These are phyloP conservation scores for Hypotaenidia okinawae DNA, from an alignment of 2,797 vertebrate species.

Conservation along the genomic window DNA sequence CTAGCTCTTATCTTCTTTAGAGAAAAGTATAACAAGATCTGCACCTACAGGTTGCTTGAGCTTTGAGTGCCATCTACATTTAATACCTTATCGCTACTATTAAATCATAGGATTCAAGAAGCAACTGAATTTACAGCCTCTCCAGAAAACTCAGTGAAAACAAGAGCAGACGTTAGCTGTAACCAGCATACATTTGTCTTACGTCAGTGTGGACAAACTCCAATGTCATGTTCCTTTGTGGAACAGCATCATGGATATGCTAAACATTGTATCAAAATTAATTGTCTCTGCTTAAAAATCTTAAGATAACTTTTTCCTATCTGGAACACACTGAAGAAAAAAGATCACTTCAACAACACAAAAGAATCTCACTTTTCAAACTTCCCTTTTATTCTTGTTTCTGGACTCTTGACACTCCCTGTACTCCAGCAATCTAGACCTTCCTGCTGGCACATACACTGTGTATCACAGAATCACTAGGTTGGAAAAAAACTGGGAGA, in stretches of 20 bases:
- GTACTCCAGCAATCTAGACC: neutral
- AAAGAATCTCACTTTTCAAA: neutral
- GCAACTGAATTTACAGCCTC: neutral
- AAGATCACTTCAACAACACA: neutral
- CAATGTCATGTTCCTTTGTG: neutral
- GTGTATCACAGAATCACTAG: no score
- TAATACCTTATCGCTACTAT: neutral
- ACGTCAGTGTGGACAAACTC: neutral
- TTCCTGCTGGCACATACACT: rapidly evolving
- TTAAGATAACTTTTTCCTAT: neutral
- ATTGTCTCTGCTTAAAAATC: neutral
- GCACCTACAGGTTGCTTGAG: neutral
- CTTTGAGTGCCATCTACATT: neutral
- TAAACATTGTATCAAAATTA: neutral
- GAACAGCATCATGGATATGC: neutral
- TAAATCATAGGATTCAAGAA: neutral
- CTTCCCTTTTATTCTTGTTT: neutral
- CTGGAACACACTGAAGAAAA: neutral
- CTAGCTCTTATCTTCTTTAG: neutral
- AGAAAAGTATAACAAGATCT: neutral
- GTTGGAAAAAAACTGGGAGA: no score
- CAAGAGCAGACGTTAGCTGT: neutral
- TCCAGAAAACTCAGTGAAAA: neutral
- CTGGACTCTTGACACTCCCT: neutral
- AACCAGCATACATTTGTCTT: neutral